Evolutionary conservation across 1,140 invertebrate species (phyloP), one percentile per base, ranked within the genome.

Genomic region (Atta cephalotes): DNA sequence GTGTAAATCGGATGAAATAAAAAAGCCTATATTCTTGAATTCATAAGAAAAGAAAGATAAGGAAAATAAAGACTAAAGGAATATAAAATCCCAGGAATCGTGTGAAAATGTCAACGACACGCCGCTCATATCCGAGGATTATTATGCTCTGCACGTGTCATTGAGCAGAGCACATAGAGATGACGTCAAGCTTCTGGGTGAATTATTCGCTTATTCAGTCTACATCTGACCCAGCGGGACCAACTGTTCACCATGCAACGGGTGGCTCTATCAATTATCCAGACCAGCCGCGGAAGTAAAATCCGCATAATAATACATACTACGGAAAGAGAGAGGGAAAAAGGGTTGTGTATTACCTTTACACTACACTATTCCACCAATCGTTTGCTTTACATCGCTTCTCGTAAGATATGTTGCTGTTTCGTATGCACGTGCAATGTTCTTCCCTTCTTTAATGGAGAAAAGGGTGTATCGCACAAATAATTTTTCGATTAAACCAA

Each of bases 231-330:
- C 21, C 25, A 18, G 53, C 9, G 80, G 25, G 53, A 82, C 18
- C 80, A 49, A 35, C 28, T 84, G 39, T 82, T 74, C 35, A 28
- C n/a, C 28, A 25, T n/a, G 80, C 56, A 82, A 82, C 12, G 53
- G 53, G 53, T 72, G 68, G 18, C 39, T 12, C 39, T 12, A 45
- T 62, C 25, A 35, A 35, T 72, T 62, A 72, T 82, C 68, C 68
- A 82, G 68, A 21, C 68, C 68, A 56, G 39, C 4, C 53, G 80
- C 53, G 80, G 25, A 74, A 82, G 62, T 82, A 84, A 84, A 31
- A 84, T 84, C 39, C 56, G 70, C 56, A 76, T 74, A 76, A 28
- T 74, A 62, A 45, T 72, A 18, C 53, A 9, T 56, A n/a, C 18
- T 60, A 58, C 16, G 10, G 39, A 18, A 58, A 58, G 1, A 18